Evolutionary conservation across 2,113 vertebrate species (phyloP).

Genomic region (Chionodraco myersi): DNA sequence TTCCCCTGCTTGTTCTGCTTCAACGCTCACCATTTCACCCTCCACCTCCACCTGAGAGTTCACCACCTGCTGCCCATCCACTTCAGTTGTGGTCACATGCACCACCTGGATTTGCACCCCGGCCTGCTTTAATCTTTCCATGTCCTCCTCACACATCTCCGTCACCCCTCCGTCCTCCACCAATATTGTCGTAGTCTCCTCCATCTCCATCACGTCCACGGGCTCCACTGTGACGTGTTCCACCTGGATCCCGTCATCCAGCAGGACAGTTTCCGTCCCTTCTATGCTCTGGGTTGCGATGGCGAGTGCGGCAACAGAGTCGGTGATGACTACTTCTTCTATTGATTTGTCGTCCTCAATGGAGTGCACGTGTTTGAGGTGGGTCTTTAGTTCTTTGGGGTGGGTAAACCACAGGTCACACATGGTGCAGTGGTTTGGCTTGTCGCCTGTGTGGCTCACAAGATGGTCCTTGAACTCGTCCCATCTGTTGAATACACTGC

Average conservation of each 20-base stretch:
- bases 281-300: constrained; percentile 82
- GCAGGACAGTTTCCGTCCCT: constrained; percentile 86
- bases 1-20: constrained; percentile 58
- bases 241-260: constrained; percentile 90
- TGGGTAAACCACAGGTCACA: constrained; percentile 99
- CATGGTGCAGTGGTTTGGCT: constrained; percentile 97
- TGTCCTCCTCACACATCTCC: constrained; percentile 88
- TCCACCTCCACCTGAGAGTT: constrained; percentile 88
- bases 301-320: constrained; percentile 82
- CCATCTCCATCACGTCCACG: constrained; percentile 82
- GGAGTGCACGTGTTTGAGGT: constrained; percentile 89
- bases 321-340: constrained; percentile 85
- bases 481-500: constrained; percentile 98
- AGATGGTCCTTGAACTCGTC: constrained; percentile 98
- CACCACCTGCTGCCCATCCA: constrained; percentile 67
- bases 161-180: constrained; percentile 87
- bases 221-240: constrained; percentile 86
- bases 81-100: constrained; percentile 68
- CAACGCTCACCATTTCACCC: constrained; percentile 60
- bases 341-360: constrained; percentile 83
- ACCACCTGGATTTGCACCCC: constrained; percentile 81
- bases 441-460: constrained; percentile 96
- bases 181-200: constrained; percentile 88
- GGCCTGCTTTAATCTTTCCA: constrained; percentile 86
- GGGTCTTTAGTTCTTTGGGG: constrained; percentile 89